Evolutionary conservation across 2,888 invertebrate species (phyloP).

Genomic region (Platycheirus rosarum): DNA sequence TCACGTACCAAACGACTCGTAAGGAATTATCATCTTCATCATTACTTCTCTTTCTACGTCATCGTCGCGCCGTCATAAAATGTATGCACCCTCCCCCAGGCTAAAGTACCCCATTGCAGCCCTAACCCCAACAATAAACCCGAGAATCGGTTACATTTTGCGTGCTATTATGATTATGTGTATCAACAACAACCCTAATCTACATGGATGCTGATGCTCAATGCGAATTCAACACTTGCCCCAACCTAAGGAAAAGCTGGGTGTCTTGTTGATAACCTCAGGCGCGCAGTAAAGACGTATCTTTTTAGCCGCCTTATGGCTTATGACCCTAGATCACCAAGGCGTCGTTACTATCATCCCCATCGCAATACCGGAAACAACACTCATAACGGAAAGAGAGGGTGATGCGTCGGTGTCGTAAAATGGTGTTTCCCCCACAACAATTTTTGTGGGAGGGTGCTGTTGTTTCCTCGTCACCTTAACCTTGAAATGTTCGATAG

Average conservation of each 20-base stretch:
- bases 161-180: constrained; percentile 67
- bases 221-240: constrained; percentile 49
- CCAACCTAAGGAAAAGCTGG: constrained; percentile 46
- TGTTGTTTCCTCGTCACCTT: constrained; percentile 61
- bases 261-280: constrained; percentile 67
- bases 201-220: constrained; percentile 34
- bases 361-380: constrained; percentile 13
- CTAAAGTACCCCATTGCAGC: constrained; percentile 33
- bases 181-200: constrained; percentile 69
- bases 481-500: constrained; percentile 66
- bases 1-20: constrained; percentile 43
- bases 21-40: constrained; percentile 23
- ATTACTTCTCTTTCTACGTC: background rate
- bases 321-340: constrained; percentile 58
- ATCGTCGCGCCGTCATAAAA: constrained; percentile 59
- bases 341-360: constrained; percentile 17
- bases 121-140: constrained; percentile 58
- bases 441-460: constrained; percentile 5
- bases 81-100: constrained; percentile 49
- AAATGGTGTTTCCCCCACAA: constrained; percentile 56
- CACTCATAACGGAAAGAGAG: constrained; percentile 42
- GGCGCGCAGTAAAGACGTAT: constrained; percentile 61
- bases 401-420: constrained; percentile 68
- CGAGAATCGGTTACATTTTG: constrained; percentile 65
- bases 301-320: constrained; percentile 66